Conservation (phyloP, 2,113 vertebrate genomes). For the Solea solea region DNA sequence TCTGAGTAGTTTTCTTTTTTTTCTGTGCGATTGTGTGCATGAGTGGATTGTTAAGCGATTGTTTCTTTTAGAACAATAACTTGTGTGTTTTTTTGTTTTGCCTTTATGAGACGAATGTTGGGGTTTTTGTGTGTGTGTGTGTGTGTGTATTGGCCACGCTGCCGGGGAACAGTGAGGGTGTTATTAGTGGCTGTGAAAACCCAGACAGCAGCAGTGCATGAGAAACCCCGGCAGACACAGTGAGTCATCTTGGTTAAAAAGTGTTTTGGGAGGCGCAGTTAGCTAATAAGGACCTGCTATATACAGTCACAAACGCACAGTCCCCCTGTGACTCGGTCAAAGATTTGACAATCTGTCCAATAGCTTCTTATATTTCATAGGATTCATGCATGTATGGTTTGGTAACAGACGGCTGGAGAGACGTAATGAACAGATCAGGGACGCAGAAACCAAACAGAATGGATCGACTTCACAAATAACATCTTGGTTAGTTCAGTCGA, state of each 20-base stretch:
- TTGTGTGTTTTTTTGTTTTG: too few relatives aligned
- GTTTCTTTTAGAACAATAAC: neutral
- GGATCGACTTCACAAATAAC: too few relatives aligned
- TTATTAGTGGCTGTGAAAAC: slow-evolving; percentile 42
- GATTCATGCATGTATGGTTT: slow-evolving; percentile 19
- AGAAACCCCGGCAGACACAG: slow-evolving; percentile 25
- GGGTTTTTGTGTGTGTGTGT: neutral
- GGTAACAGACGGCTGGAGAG: neutral
- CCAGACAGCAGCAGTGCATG: slow-evolving; percentile 5
- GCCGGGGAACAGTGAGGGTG: neutral
- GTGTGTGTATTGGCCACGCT: neutral
- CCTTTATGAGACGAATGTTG: too few relatives aligned
- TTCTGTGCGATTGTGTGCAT: neutral
- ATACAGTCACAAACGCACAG: slow-evolving; percentile 28
- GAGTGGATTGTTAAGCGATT: neutral
- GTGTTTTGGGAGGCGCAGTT: slow-evolving; percentile 33
- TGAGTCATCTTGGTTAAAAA: slow-evolving; percentile 52
- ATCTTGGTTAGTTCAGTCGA: too few relatives aligned
- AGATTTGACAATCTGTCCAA: slow-evolving; percentile 39
- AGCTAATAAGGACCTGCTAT: slow-evolving; percentile 43
- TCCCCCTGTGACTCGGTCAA: slow-evolving; percentile 27
- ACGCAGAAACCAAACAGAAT: too few relatives aligned
- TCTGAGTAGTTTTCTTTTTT: neutral
- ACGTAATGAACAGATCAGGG: too few relatives aligned
- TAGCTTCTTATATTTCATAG: slow-evolving; percentile 46